Evolutionary conservation across 1,140 invertebrate species (phyloP).

Genomic region (Campoletis sonorensis): DNA sequence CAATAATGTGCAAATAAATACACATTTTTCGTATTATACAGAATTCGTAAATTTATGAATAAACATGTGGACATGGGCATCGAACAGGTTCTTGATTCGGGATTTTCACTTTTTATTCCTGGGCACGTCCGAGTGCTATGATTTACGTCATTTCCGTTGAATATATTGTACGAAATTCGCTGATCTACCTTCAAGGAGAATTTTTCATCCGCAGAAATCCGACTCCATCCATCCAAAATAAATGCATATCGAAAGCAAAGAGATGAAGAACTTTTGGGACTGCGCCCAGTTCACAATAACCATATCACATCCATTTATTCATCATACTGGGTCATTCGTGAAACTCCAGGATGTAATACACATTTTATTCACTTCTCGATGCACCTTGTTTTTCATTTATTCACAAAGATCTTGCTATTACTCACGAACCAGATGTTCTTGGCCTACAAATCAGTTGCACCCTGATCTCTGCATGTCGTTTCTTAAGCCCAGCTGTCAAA

Average conservation of each 20-base stretch:
- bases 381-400: not conserved
- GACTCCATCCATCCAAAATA: too few species aligned
- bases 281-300: conserved; percentile 11
- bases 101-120: not conserved
- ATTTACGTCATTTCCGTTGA: conserved; percentile 9
- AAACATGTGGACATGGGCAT: too few species aligned
- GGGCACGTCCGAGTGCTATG: not conserved
- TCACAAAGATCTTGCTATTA: not conserved
- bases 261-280: not conserved
- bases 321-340: conserved; percentile 17
- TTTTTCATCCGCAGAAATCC: not conserved
- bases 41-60: too few species aligned
- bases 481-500: too few species aligned
- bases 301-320: conserved; percentile 13
- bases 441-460: too few species aligned
- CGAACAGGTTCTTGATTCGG: not conserved
- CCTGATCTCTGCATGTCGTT: too few species aligned
- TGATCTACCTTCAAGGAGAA: not conserved
- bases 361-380: not conserved
- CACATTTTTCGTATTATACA: too few species aligned
- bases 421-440: not conserved
- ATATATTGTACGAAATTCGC: not conserved
- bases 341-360: conserved; percentile 13
- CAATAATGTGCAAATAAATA: too few species aligned
- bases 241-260: not conserved